phyloP scores from a whole-genome alignment of 2,888 invertebrate species.

The Phanerotoma sp. region DNA sequence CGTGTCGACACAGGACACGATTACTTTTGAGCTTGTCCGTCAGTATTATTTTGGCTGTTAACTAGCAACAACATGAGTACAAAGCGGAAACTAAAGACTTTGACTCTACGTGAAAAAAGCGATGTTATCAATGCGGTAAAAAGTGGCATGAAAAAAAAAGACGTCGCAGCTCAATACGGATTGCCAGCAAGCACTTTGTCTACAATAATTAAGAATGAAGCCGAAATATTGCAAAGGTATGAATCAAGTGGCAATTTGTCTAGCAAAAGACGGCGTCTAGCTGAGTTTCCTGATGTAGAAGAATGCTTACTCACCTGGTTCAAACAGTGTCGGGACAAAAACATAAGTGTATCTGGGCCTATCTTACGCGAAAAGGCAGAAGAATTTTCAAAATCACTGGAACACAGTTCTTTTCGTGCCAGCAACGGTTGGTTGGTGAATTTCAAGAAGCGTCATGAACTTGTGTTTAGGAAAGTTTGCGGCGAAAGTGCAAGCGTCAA shows the following conservation, averaged over 20 bases:
- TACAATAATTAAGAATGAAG: neutral
- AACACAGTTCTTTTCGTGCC: slow-evolving; percentile 31
- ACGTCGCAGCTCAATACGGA: neutral
- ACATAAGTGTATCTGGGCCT: slow-evolving; percentile 2
- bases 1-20: no score
- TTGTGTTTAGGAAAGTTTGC: slow-evolving; percentile 31
- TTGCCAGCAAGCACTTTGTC: neutral
- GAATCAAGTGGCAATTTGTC: neutral
- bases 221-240: neutral
- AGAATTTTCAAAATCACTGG: slow-evolving; percentile 21
- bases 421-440: slow-evolving; percentile 41
- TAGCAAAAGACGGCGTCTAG: neutral
- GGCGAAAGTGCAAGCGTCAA: slow-evolving; percentile 35
- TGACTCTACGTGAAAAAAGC: neutral
- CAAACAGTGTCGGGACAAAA: slow-evolving; percentile 12
- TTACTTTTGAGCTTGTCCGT: neutral
- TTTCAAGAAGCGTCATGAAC: slow-evolving; percentile 38
- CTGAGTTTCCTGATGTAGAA: slow-evolving; percentile 9
- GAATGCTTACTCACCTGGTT: slow-evolving; percentile 20
- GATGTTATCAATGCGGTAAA: neutral
- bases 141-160: neutral
- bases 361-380: slow-evolving; percentile 21
- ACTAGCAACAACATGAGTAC: neutral
- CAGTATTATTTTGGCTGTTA: neutral
- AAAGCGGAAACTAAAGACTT: neutral